Conservation (phyloP, 2,888 invertebrate genomes). For the Rhagonycha fulva region DNA sequence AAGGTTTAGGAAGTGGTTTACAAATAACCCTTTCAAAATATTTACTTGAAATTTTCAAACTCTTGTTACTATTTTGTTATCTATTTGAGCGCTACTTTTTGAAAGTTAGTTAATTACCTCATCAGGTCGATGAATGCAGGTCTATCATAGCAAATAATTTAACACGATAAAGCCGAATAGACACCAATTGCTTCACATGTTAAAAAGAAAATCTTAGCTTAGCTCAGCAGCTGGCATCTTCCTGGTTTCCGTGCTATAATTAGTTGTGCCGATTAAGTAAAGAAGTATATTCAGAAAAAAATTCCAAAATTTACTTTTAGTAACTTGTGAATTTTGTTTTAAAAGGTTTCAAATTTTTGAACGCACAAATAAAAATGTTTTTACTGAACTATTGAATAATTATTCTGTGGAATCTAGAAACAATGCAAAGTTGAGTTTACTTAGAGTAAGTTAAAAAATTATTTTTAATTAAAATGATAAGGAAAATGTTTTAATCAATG, state of each 20-base stretch:
- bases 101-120: neutral
- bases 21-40: neutral
- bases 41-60: neutral
- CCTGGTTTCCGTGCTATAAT: too few relatives aligned
- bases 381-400: neutral
- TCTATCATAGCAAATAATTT: neutral
- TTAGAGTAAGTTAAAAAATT: neutral
- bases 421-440: neutral
- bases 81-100: neutral
- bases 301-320: too few relatives aligned
- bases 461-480: neutral
- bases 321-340: neutral
- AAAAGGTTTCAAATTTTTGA: neutral
- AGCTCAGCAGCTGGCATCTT: too few relatives aligned
- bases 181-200: neutral
- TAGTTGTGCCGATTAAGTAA: neutral
- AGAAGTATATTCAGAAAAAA: too few relatives aligned
- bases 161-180: neutral
- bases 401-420: neutral
- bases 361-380: neutral
- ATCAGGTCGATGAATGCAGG: neutral
- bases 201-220: too few relatives aligned
- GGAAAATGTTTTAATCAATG: neutral
- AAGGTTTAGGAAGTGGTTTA: neutral
- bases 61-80: neutral